These are phyloP conservation scores for Nemurella pictetii DNA, from an alignment of 2,888 invertebrate species.

Conservation along the genomic window DNA sequence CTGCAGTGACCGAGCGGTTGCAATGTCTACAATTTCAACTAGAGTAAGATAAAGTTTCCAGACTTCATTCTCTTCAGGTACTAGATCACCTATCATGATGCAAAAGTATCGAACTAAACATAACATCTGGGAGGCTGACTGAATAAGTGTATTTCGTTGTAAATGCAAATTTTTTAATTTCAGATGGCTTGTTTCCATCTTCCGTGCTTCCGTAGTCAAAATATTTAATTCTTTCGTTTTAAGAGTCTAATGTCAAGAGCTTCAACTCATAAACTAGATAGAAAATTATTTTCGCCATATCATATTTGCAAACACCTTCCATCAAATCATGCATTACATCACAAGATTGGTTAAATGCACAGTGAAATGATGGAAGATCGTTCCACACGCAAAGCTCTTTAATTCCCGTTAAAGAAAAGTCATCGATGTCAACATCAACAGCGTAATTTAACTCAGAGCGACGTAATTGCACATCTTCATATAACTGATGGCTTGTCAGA, in stretches of 20 bases:
- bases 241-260: conserved; percentile 40
- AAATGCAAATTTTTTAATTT: too few species aligned
- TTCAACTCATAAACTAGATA: conserved; percentile 41
- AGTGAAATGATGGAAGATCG: conserved; percentile 40
- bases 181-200: too few species aligned
- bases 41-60: neutral
- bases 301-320: conserved; percentile 44
- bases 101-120: too few species aligned
- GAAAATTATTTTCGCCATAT: conserved; percentile 40
- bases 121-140: too few species aligned
- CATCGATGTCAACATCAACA: conserved; percentile 2
- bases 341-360: conserved; percentile 40
- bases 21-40: too few species aligned
- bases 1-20: too few species aligned
- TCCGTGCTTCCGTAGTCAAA: too few species aligned
- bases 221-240: too few species aligned
- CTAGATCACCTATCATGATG: neutral
- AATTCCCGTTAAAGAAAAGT: conserved; percentile 42
- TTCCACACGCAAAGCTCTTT: conserved; percentile 37
- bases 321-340: conserved; percentile 45
- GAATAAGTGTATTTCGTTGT: too few species aligned
- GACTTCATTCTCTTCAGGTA: neutral
- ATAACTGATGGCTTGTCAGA: conserved; percentile 37
- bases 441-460: conserved; percentile 7
- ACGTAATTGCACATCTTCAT: conserved; percentile 32